Conservation (phyloP, 1,140 invertebrate species). For the Drosophila punjabiensis region DNA sequence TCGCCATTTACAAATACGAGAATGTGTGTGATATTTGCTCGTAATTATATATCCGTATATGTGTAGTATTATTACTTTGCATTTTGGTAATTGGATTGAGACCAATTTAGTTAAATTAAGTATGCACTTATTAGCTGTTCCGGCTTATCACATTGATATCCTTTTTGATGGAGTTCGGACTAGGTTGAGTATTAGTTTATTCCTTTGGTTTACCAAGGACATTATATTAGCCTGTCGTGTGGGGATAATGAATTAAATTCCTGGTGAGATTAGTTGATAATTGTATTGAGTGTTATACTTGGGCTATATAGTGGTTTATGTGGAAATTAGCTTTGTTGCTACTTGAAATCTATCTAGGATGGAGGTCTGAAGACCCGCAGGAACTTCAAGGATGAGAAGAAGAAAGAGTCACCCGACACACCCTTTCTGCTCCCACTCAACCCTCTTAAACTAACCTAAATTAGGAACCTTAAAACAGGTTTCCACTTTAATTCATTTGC, state of each 20-base stretch:
- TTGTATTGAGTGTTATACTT: neutral
- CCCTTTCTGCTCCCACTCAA: too few relatives aligned
- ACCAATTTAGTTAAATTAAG: slow-evolving; percentile 31
- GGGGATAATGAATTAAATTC: slow-evolving; percentile 1
- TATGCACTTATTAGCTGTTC: slow-evolving; percentile 3
- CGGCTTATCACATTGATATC: slow-evolving; percentile 17
- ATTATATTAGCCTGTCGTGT: neutral
- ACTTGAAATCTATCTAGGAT: neutral
- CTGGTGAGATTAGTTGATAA: neutral
- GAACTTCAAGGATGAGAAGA: neutral
- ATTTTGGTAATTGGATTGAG: slow-evolving; percentile 30
- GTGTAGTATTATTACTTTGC: slow-evolving; percentile 4
- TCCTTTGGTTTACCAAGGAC: neutral
- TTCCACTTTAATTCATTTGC: neutral
- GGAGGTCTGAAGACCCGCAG: too few relatives aligned
- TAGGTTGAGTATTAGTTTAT: neutral
- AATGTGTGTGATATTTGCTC: slow-evolving; percentile 34
- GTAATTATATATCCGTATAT: slow-evolving; percentile 27
- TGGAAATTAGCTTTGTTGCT: neutral
- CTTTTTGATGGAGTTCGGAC: neutral
- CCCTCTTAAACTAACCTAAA: neutral
- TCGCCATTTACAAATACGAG: slow-evolving; percentile 16
- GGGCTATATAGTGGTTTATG: neutral
- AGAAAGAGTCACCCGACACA: neutral
- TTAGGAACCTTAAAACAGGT: neutral